phyloP scores from a whole-genome alignment of 2,113 vertebrate genomes.

The Scalopus aquaticus region DNA sequence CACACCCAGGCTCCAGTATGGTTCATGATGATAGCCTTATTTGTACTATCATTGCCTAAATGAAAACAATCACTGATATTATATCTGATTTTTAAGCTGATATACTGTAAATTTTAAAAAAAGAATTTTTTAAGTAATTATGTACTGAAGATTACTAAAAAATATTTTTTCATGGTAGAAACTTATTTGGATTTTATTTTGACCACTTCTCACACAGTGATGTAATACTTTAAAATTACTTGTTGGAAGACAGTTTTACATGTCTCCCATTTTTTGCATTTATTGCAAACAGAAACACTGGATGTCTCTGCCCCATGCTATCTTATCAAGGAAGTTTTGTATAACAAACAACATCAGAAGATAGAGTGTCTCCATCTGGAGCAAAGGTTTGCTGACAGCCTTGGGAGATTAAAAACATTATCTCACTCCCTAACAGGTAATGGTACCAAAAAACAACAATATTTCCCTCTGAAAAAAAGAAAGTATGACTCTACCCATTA shows the following conservation, averaged over 20 bases:
- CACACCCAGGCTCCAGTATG: not conserved
- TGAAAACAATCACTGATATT: not conserved
- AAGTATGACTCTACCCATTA: not conserved
- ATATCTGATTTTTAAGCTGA: not conserved
- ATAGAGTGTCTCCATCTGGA: not conserved
- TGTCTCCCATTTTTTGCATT: not conserved
- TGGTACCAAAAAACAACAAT: not conserved
- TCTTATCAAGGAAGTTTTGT: not conserved
- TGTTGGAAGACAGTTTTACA: not conserved
- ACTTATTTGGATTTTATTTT: conserved; percentile 3
- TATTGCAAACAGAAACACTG: not conserved
- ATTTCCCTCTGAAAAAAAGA: not conserved
- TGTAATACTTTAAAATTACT: not conserved
- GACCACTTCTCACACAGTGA: not conserved
- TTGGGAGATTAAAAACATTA: not conserved
- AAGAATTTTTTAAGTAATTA: not conserved
- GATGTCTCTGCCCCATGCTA: not conserved
- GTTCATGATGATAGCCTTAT: not conserved
- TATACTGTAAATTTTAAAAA: not conserved
- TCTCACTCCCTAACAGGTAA: not conserved
- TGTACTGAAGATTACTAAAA: not conserved
- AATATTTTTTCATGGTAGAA: not conserved
- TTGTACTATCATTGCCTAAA: not conserved
- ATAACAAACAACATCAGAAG: not conserved
- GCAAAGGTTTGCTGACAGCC: not conserved